A percentile compares a stretch with the other conserved stretches of the same genome.
Conservation (phyloP, 2,888 invertebrate species). For the Athalia circularis region DNA sequence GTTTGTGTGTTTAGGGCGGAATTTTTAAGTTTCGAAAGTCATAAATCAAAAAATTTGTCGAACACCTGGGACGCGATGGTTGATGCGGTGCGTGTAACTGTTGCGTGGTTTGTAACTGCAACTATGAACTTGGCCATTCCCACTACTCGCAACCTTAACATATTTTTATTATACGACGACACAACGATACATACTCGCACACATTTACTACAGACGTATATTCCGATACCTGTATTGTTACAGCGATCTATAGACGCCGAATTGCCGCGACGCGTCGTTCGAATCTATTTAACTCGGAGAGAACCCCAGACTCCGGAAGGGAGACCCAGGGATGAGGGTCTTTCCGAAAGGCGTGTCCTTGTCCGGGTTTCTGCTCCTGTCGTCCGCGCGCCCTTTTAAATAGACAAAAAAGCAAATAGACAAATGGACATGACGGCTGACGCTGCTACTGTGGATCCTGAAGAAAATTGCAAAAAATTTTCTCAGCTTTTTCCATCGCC, state of each 20-base stretch:
- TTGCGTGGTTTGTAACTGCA: constrained; percentile 35
- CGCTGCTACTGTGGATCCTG: not conserved
- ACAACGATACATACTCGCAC: not conserved
- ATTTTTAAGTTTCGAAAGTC: constrained; percentile 17
- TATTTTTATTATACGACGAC: not conserved
- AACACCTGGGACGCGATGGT: constrained; percentile 36
- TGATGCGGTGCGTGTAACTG: constrained; percentile 17
- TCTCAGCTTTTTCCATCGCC: not conserved
- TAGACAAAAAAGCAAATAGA: constrained; percentile 15
- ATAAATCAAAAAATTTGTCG: constrained; percentile 29
- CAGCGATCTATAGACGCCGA: not conserved
- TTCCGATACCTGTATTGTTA: not conserved
- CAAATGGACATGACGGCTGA: not conserved
- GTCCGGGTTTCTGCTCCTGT: constrained; percentile 24
- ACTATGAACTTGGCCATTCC: not conserved
- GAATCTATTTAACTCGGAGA: constrained; percentile 38
- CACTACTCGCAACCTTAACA: constrained; percentile 1
- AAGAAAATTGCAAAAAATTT: not conserved
- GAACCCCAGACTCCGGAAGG: constrained; percentile 4
- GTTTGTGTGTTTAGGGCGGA: constrained; percentile 44
- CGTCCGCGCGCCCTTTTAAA: constrained; percentile 30
- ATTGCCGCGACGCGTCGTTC: constrained; percentile 37
- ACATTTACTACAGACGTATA: not conserved
- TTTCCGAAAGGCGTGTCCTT: constrained; percentile 40
- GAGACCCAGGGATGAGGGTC: constrained; percentile 17